phyloP scores from a whole-genome alignment of 1,140 invertebrate species.

The Saccostrea cuccullata region DNA sequence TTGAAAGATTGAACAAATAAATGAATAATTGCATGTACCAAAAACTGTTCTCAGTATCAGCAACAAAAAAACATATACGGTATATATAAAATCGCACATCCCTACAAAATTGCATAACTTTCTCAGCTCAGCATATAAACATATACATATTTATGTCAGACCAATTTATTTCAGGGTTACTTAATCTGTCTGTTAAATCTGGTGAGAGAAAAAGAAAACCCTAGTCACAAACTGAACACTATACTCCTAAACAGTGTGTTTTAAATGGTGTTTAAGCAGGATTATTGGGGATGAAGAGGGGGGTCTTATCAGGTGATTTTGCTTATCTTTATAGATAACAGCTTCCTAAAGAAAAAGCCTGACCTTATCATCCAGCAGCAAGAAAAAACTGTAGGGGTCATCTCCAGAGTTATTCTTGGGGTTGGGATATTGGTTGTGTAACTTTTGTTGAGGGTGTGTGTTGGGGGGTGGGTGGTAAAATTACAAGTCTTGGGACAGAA shows the following conservation, averaged over 20 bases:
- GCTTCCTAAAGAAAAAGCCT: conserved; percentile 23
- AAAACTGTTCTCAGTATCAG: no score
- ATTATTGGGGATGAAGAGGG: neutral
- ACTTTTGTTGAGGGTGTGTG: no score
- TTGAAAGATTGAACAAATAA: no score
- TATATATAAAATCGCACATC: no score
- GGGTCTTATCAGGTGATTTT: conserved; percentile 21
- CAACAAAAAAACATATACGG: no score
- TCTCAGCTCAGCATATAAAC: conserved; percentile 2
- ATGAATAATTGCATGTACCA: no score
- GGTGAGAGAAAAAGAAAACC: neutral
- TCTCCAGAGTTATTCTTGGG: neutral
- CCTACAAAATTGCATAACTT: neutral
- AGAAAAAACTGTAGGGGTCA: conserved; percentile 15
- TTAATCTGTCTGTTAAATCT: conserved; percentile 2
- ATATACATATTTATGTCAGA: conserved; percentile 10
- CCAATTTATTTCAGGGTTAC: neutral
- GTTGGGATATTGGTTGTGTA: no score
- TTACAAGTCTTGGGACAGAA: no score
- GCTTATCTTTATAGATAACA: conserved; percentile 32
- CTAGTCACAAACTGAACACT: neutral
- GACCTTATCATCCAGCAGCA: conserved; percentile 5
- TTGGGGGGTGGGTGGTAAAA: no score
- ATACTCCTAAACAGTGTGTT: neutral
- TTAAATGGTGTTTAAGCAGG: conserved; percentile 13